Base-by-base conservation (phyloP, 2,888 invertebrate genomes). In the Crossocerus cetratus region DNA sequence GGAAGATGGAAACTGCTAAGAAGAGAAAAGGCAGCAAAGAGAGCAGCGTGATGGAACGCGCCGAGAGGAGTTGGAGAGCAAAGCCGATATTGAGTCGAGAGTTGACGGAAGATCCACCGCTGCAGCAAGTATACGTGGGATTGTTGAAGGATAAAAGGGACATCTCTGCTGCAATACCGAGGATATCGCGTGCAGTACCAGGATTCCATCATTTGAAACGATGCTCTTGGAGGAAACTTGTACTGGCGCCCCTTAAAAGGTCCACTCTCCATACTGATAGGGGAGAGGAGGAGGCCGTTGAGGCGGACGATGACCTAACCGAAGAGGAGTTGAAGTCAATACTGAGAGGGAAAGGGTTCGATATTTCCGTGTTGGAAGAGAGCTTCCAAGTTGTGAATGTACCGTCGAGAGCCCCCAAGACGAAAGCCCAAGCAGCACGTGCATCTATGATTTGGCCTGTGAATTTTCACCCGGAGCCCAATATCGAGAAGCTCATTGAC, bases 401-500 rank as follows among this genome's bases (percentile, higher is more conserved):
- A 0, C 94, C 96, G 0, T 87, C 91, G 21, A 83, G 85, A n/a
- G 88, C 93, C 5, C 95, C 96, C 0, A 92, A 92, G 85, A 92
- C 95, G 0, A 93, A 93, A 63, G 90, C 90, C 55, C 97, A 97
- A 84, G 94, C 94, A 83, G 91, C 92, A 0, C 90, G 91, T 77
- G 92, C 93, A 3, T 92, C 92, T 14, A 90, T 91, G 64, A 88
- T 93, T 55, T 98, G 98, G 98, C 95, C 97, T 0, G 93, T 95
- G 65, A 96, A 96, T 86, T 97, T 97, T 86, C 97, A 97, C 90
- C 94, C 95, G 0, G 94, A 96, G 85, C 93, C 93, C 72, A 93
- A 94, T 74, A 85, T 94, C n/a, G 97, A 97, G 86, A 92, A 92
- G 58, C 86, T 96, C 13, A 88, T 93, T 2, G 92, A 92, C 13